Evolutionary conservation across 2,888 invertebrate genomes (phyloP).

Genomic region (Caenorhabditis zanzibari): DNA sequence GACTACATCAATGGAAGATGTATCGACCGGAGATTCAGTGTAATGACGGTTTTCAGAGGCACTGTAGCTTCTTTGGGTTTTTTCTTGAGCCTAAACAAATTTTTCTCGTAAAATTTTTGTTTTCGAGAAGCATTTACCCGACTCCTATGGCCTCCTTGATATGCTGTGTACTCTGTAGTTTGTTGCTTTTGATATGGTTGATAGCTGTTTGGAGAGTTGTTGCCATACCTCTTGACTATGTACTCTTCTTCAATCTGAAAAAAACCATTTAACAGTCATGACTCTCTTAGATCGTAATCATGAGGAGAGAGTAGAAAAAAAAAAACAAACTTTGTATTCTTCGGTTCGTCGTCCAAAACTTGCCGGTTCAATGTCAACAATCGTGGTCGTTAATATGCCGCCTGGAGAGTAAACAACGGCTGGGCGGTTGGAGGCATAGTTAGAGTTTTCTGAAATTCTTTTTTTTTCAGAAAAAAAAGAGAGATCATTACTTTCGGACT

Average conservation of each 20-base stretch:
- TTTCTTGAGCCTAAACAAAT: background rate
- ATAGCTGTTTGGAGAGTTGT: conserved; percentile 9
- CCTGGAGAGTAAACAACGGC: conserved; percentile 62
- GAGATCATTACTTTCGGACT: conserved; percentile 54
- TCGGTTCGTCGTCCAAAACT: conserved; percentile 52
- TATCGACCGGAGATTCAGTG: conserved; percentile 38
- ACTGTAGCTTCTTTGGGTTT: conserved; percentile 8
- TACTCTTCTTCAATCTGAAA: conserved; percentile 69
- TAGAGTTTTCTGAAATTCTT: conserved; percentile 43
- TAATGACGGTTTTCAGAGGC: conserved; percentile 27
- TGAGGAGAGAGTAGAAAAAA: background rate
- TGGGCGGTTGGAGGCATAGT: conserved; percentile 1
- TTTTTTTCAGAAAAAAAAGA: too few species aligned
- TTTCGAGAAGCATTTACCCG: background rate
- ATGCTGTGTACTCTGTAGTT: conserved; percentile 8
- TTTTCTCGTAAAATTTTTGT: background rate
- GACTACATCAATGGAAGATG: conserved; percentile 65
- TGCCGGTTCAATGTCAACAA: conserved; percentile 75
- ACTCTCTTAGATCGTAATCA: background rate
- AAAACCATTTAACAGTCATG: background rate
- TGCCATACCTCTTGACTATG: conserved; percentile 27
- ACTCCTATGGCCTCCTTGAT: conserved; percentile 7
- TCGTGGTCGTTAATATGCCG: conserved; percentile 70
- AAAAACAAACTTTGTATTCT: conserved; percentile 53
- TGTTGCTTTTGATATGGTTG: conserved; percentile 18